These are phyloP conservation scores for Cantharis lateralis DNA, from an alignment of 2,888 invertebrate genomes.

Conservation along the genomic window DNA sequence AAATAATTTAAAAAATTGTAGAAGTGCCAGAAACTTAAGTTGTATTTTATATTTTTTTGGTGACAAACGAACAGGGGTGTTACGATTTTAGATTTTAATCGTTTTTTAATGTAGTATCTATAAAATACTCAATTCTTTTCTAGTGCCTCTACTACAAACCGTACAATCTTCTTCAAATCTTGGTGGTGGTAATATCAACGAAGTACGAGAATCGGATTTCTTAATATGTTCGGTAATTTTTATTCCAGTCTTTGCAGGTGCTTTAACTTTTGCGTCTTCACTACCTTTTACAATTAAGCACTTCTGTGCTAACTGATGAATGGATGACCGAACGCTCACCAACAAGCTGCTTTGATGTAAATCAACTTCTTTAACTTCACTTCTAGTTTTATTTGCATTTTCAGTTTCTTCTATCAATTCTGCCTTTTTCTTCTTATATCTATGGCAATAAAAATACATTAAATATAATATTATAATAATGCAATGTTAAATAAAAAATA, in stretches of 20 bases:
- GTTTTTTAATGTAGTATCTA: neutral
- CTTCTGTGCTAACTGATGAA: conserved; percentile 64
- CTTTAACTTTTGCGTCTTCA: neutral
- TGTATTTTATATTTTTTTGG: neutral
- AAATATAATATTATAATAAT: neutral
- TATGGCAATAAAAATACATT: conserved; percentile 37
- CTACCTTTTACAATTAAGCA: conserved; percentile 31
- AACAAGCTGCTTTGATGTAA: conserved; percentile 60
- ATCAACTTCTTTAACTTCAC: conserved; percentile 52
- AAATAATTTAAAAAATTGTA: neutral
- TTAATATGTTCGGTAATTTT: neutral
- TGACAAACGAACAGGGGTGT: no score
- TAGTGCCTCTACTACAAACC: neutral
- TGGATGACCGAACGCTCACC: conserved; percentile 62
- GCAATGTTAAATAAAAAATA: neutral
- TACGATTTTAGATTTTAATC: no score
- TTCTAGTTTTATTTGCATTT: conserved; percentile 56
- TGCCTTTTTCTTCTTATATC: conserved; percentile 59
- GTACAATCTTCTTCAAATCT: conserved; percentile 16
- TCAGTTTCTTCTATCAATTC: conserved; percentile 56
- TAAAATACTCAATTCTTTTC: neutral
- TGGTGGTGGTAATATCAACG: conserved; percentile 1
- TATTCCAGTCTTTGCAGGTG: neutral
- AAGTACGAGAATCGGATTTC: neutral
- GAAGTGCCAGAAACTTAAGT: neutral